phyloP scores from a whole-genome alignment of 2,888 invertebrate genomes.

The Nemotelus pantherinus region DNA sequence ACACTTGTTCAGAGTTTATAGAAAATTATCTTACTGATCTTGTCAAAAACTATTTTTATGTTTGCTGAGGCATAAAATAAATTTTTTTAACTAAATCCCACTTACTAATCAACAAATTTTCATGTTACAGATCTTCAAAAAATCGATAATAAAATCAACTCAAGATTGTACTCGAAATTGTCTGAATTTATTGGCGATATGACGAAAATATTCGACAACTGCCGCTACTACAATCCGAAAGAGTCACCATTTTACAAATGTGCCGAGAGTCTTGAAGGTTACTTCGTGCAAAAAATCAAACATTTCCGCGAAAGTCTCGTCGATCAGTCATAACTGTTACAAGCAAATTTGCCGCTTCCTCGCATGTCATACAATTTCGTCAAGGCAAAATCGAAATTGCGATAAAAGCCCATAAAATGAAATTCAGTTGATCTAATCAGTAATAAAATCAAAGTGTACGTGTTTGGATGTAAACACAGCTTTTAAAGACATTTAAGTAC shows the following conservation, averaged over 20 bases:
- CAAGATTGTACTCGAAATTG: slow-evolving; percentile 83
- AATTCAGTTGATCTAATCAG: too few species aligned
- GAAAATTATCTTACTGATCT: too few species aligned
- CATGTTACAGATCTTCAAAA: slow-evolving; percentile 84
- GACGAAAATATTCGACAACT: slow-evolving; percentile 98
- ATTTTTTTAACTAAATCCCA: too few species aligned
- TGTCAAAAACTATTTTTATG: too few species aligned
- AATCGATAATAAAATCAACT: slow-evolving; percentile 87
- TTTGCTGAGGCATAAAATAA: too few species aligned
- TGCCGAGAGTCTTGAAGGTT: slow-evolving; percentile 93
- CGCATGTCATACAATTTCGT: not conserved
- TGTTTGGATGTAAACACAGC: too few species aligned
- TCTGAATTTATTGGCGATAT: slow-evolving; percentile 97
- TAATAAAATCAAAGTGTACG: too few species aligned
- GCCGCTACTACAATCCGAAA: slow-evolving; percentile 95
- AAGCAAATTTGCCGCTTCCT: not conserved
- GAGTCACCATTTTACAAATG: slow-evolving; percentile 96
- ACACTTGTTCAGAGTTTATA: too few species aligned
- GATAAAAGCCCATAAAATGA: not conserved
- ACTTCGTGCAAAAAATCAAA: slow-evolving; percentile 94
- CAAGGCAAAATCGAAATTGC: not conserved
- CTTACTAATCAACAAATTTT: too few species aligned
- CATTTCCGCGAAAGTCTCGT: slow-evolving; percentile 85
- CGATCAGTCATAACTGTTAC: slow-evolving; percentile 51
- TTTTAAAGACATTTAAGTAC: too few species aligned